Base-by-base conservation (phyloP, 2,888 invertebrate species). In the Antheraea yamamai region DNA sequence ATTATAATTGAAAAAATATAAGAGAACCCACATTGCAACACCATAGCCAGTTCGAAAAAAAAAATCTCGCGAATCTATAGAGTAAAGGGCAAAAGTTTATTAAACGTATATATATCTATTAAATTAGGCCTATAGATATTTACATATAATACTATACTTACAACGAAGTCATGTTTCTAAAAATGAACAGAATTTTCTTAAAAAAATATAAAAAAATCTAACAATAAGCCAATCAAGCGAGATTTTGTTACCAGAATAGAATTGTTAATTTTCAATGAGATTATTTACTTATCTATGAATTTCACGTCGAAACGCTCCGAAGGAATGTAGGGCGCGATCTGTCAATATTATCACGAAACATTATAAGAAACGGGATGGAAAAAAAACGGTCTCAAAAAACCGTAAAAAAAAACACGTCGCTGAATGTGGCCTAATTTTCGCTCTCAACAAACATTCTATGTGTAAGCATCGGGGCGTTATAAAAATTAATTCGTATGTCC, bases 341-440 rank as follows among this genome's bases (percentile, higher is more conserved):
- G 94, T 94, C 95, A 94, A 94, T 94, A 92, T 95, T 95, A 91
- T 94, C 91, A 92, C 92, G 92, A 92, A 93, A 93, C 89, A 93
- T 91, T 85, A 87, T 80, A 76, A 79, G 81, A 75, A 81, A 83
- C 85, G 85, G 87, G 84, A 80, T 75, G 74, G 81, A 79, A 87
- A 85, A 74, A 81, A 66, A 30, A n/a, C 61, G n/a, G 6, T 26
- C 4, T 16, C 1, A 30, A 66, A 64, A 66, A 30, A 30, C 4
- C 30, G 6, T 26, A 66, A 61, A 61, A 61, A 61, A 66, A 66
- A 64, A 64, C 23, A 84, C 80, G 79, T 74, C 70, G 78, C 83
- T 93, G 92, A 94, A 95, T 95, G 92, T 91, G 88, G 91, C 86
- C 94, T 95, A 94, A 95, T 95, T 94, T 95, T 93, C 90, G 89